Base-by-base conservation (phyloP, 1,140 invertebrate genomes). In the Drosophila truncata region DNA sequence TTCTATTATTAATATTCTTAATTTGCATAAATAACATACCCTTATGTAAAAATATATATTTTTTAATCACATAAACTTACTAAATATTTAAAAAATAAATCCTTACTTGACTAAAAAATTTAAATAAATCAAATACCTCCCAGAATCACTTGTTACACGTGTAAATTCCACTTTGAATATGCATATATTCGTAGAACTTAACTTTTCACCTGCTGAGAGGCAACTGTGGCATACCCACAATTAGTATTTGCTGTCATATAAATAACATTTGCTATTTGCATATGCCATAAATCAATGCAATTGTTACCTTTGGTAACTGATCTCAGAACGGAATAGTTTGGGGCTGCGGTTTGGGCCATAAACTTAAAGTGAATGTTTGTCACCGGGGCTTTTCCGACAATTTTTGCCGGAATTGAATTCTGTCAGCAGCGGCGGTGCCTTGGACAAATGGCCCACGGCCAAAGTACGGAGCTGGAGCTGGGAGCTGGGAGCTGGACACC, bases 161-260 rank as follows among this genome's bases (percentile, higher is more conserved):
- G 66, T 54, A 46, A 46, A 31, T 4, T 4, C 14, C 2, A n/a
- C 50, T 72, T 73, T 72, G 20, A 44, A 62, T 80, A 69, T 80
- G 59, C 31, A 80, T 44, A 67, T 67, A 33, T 18, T n/a, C 27
- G 3, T n/a, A 31, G 55, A 42, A 42, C 25, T 33, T 18, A n/a
- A 4, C 18, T 62, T 57, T 61, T n/a, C 59, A 62, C 49, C 31
- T 23, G 20, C 75, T 23, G 18, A 16, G 11, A 20, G 31, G 33
- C 13, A 46, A 41, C 39, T 27, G 29, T 47, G 50, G 41, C 54
- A 49, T 35, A 76, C 49, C 62, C 16, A 37, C 74, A 85, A 85
- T 86, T 86, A 66, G 70, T 62, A 18, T n/a, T 13, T 11, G 44
- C 63, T 85, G 82, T 73, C 77, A 81, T 70, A 82, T 65, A 84